Conservation (phyloP, 2,888 invertebrate genomes). For the Stenolophus ochropezus region DNA sequence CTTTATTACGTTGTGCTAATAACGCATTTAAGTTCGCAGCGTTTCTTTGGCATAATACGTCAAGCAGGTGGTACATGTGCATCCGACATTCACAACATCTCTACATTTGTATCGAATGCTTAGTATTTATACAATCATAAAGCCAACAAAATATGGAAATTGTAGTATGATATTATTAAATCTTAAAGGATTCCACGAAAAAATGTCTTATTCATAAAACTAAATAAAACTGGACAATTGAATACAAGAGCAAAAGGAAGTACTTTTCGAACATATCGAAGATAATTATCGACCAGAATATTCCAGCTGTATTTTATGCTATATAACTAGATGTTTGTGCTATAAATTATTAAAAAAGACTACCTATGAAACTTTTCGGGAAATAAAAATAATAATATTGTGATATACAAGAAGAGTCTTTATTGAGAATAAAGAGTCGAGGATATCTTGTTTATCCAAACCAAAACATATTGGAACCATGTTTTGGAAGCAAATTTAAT, state of each 20-base stretch:
- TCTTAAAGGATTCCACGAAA: no score
- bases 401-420: no score
- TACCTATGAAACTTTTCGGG: no score
- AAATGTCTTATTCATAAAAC: background rate
- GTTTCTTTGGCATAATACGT: conserved; percentile 46
- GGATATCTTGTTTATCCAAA: no score
- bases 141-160: background rate
- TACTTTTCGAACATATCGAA: background rate
- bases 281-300: background rate
- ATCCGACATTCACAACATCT: background rate
- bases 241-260: background rate
- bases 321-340: background rate
- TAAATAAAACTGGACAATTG: background rate
- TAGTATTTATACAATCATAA: background rate
- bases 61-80: conserved; percentile 40
- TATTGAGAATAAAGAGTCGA: no score
- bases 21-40: background rate
- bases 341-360: background rate
- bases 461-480: no score
- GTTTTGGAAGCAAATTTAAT: no score
- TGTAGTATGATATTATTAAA: no score
- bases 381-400: no score
- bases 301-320: background rate
- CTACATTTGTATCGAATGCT: background rate
- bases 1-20: background rate